Evolutionary conservation across 2,113 vertebrate genomes (phyloP), one percentile per base, ranked within the genome.

Genomic region (Spea bombifrons): DNA sequence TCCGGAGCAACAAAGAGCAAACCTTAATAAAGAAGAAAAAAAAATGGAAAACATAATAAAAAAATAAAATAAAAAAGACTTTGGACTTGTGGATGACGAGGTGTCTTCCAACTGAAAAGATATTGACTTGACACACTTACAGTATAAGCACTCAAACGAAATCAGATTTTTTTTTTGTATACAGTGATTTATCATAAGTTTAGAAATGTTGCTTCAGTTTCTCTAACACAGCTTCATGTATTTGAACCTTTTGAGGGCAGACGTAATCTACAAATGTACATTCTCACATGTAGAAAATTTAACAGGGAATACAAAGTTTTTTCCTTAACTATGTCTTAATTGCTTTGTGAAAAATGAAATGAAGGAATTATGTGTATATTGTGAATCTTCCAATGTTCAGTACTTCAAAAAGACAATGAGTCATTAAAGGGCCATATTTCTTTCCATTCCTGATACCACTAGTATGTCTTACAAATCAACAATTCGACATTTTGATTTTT

Each of bases 401-500:
- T 83, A 81, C 88, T 90, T 86, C 84, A 70, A 30, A 87, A 86
- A 88, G 88, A 88, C 88, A 83, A 81, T 82, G 86, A 86, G 89
- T 88, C 88, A 85, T 86, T 88, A 83, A 81, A 88, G 81, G 86
- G 82, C 85, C 85, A 13, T 63, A 30, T 30, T 30, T 30, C 30
- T 2, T 83, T 86, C 84, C 84, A 52, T 89, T 83, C 55, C 82
- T 86, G 86, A 65, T 92, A 94, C 96, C 96, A 95, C 96, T 97
- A 96, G 89, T 86, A 91, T 90, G 85, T 88, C 90, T 84, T 83
- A 88, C 89, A 88, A 90, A 90, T 92, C 90, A 89, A 88, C 71
- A 88, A 94, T 94, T 94, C 92, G 90, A 90, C 89, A 86, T 96
- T 93, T 97, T 93, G 89, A 95, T 95, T 97, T 96, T 98, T 85